These are phyloP conservation scores for Drosophila trichaetosa DNA, from an alignment of 2,888 invertebrate species.

Conservation along the genomic window DNA sequence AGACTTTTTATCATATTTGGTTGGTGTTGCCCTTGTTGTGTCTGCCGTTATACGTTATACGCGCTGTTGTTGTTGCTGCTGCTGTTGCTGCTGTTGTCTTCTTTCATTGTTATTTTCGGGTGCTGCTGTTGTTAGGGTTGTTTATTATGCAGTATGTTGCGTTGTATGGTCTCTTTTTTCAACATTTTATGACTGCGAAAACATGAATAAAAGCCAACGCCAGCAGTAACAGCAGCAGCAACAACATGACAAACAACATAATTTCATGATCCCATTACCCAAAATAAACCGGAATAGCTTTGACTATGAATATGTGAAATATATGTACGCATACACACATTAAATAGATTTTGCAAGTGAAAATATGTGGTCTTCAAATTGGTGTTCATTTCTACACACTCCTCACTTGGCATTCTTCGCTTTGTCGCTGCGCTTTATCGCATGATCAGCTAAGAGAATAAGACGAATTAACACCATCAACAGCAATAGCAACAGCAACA, in stretches of 20 bases:
- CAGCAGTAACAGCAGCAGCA: conserved; percentile 21
- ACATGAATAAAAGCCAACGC: conserved; percentile 31
- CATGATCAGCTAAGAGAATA: conserved; percentile 19
- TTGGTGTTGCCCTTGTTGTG: conserved; percentile 24
- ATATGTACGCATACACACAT: background rate
- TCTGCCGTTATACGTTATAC: conserved; percentile 14
- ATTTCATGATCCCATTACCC: conserved; percentile 70
- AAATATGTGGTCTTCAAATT: background rate
- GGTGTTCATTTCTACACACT: background rate
- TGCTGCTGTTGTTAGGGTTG: conserved; percentile 39
- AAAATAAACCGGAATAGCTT: conserved; percentile 16
- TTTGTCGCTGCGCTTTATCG: conserved; percentile 8
- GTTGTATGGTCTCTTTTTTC: conserved; percentile 13
- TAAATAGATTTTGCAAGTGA: conserved; percentile 2
- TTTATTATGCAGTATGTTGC: conserved; percentile 74
- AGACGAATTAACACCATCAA: conserved; percentile 42
- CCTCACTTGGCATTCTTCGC: background rate
- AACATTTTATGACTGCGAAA: conserved; percentile 46
- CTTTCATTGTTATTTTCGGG: conserved; percentile 24
- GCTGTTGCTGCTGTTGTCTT: conserved; percentile 23
- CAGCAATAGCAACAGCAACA: conserved; percentile 4
- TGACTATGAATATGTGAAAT: background rate
- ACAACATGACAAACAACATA: conserved; percentile 57
- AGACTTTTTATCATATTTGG: conserved; percentile 64
- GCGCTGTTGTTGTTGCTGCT: conserved; percentile 21